phyloP scores from a whole-genome alignment of 2,797 vertebrate species.

The Tadarida brasiliensis region DNA sequence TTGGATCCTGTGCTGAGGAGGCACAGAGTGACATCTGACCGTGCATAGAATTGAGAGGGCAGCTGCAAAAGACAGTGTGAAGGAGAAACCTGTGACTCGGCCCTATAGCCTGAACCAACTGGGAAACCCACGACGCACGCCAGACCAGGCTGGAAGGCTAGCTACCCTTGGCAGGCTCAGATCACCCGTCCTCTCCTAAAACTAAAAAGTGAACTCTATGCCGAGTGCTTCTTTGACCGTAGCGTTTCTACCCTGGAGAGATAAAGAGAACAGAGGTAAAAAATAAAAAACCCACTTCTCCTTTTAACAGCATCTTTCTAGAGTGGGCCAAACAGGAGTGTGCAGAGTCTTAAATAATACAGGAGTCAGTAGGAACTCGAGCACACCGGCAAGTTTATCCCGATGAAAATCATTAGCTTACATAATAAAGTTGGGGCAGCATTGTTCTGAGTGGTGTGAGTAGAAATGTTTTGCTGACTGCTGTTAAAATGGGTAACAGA shows the following conservation, averaged over 20 bases:
- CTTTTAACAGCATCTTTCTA: not conserved
- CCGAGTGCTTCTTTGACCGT: not conserved
- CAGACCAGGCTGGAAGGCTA: not conserved
- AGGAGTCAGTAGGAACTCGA: constrained; percentile 30
- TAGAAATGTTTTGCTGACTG: constrained; percentile 88
- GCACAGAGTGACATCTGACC: not conserved
- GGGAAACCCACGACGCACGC: not conserved
- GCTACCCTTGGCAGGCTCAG: not conserved
- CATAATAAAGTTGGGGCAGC: constrained; percentile 81
- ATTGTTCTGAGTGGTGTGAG: constrained; percentile 77
- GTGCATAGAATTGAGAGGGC: not conserved
- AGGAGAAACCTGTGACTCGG: not conserved
- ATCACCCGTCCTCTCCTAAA: not conserved
- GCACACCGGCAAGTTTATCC: constrained; percentile 50
- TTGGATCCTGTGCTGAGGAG: not conserved
- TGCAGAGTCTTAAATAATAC: not conserved
- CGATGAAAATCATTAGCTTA: constrained; percentile 83
- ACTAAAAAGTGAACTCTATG: not conserved
- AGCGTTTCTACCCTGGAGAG: not conserved
- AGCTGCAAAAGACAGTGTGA: not conserved
- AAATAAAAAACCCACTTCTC: constrained; percentile 36
- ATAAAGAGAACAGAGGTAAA: not conserved
- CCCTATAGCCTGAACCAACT: not conserved
- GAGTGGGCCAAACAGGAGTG: not conserved
- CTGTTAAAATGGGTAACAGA: constrained; percentile 88